Base-by-base conservation (phyloP, 1,140 invertebrate genomes). In the Drosophila murphyi region DNA sequence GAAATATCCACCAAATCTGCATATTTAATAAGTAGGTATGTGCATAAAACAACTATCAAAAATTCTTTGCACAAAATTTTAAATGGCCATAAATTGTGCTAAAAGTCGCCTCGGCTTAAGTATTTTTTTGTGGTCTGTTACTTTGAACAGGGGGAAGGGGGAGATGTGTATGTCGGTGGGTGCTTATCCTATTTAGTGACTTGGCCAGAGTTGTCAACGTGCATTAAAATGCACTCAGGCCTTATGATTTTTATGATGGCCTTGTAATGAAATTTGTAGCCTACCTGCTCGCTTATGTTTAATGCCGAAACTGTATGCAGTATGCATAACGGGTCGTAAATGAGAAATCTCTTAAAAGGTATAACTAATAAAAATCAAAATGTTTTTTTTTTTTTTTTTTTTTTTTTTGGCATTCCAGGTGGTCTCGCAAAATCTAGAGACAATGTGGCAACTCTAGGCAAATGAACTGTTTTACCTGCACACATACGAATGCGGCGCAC, bases 391-490 rank as follows among this genome's bases (percentile, higher is more conserved):
- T 54, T 78, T 1, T 20, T 65, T 57, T 71, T 2, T 20, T 57
- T 68, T 2, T 20, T 57, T 68, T 54, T 78, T 82, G 12, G 61
- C 83, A 56, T 80, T 88, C 83, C 85, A 88, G 83, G 83, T 88
- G 83, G 83, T 88, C 83, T 59, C n/a, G 20, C 12, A 5, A 54
- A 59, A 39, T 70, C 10, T 43, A 43, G n/a, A 28, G 54, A 35
- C 63, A 41, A 48, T 52, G 55, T 89, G 83, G 80, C 85, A 88
- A 88, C 83, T 52, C 83, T 88, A 80, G 52, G 72, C 77, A 88
- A 88, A 88, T 88, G 73, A 88, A 88, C 85, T 89, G 83, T 88
- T 88, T 89, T 87, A 87, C 83, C 83, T 87, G 83, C 74, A 77
- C 62, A 68, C 51, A 77, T 39, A 70, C 45, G 39, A 61, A 20